phyloP scores from a whole-genome alignment of 2,888 invertebrate genomes.

The Tenthredo livida region DNA sequence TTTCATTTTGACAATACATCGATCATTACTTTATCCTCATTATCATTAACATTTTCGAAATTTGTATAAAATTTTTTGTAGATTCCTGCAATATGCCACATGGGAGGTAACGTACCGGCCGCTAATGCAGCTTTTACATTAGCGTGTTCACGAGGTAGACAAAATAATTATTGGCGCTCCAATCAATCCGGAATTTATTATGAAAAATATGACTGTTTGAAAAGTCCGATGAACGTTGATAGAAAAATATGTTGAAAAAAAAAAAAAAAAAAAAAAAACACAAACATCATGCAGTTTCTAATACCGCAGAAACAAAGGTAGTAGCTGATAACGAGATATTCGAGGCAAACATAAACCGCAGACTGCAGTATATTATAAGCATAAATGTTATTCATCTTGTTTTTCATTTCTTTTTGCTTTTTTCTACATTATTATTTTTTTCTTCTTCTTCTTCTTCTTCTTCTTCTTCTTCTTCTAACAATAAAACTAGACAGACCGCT shows the following conservation, averaged over 20 bases:
- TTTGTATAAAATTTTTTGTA: neutral
- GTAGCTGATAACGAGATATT: conserved; percentile 3
- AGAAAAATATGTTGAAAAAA: neutral
- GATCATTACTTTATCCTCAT: neutral
- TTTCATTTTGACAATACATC: neutral
- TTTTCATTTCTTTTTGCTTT: neutral
- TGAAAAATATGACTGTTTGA: neutral
- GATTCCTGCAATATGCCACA: neutral
- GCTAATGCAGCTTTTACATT: neutral
- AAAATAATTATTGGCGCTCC: neutral
- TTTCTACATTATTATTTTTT: too few species aligned
- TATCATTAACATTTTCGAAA: neutral
- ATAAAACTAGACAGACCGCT: conserved; percentile 3
- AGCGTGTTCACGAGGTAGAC: neutral
- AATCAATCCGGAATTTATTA: neutral
- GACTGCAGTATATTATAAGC: neutral
- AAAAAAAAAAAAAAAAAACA: neutral
- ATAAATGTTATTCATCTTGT: neutral
- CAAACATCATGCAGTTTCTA: neutral
- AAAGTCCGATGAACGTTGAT: neutral
- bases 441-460: neutral
- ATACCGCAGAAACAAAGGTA: neutral
- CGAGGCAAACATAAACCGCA: neutral
- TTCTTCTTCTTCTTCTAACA: neutral
- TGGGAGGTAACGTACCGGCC: neutral